Conservation (phyloP, 2,113 vertebrate species). For the Menura novaehollandiae region DNA sequence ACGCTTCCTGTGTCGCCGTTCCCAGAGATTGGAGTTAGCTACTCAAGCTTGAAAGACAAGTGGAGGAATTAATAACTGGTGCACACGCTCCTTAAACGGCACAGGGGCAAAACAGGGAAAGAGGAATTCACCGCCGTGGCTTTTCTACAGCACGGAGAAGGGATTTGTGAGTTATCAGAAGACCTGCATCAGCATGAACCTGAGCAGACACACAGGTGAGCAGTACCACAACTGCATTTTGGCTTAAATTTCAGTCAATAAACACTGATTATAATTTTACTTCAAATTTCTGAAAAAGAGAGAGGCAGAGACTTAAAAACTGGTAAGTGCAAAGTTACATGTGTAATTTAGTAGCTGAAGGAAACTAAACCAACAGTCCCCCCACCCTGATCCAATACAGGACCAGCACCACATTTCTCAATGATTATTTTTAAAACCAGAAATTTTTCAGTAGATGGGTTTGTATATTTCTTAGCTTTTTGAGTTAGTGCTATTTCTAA, state of each 20-base stretch:
- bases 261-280: background rate
- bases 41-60: conserved; percentile 53
- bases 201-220: background rate
- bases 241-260: background rate
- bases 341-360: background rate
- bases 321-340: background rate
- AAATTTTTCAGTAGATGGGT: background rate
- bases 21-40: conserved; percentile 7
- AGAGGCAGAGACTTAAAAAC: background rate
- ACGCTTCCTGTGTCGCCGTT: background rate
- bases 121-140: background rate
- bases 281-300: background rate
- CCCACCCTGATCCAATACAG: background rate
- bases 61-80: background rate
- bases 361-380: background rate
- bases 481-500: background rate
- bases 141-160: background rate
- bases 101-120: background rate
- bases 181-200: background rate
- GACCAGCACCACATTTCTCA: background rate
- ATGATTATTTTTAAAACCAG: background rate
- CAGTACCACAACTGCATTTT: background rate
- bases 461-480: background rate
- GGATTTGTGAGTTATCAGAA: background rate
- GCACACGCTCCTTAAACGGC: background rate